phyloP scores from a whole-genome alignment of 2,888 invertebrate species.

The Amphipoea oculea region DNA sequence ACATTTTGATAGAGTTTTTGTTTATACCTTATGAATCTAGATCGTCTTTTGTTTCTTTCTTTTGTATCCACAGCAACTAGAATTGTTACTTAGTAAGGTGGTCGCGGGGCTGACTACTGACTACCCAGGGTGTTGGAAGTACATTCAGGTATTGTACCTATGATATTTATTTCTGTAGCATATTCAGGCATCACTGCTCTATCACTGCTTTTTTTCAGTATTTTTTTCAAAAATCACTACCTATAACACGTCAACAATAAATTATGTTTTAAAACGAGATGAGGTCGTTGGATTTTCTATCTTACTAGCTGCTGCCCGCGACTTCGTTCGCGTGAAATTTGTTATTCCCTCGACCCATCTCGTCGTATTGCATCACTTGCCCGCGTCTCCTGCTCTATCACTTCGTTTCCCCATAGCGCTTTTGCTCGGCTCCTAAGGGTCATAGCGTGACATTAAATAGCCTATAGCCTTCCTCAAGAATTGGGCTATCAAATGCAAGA shows the following conservation, averaged over 20 bases:
- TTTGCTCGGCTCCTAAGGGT: too few relatives aligned
- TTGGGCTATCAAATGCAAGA: too few relatives aligned
- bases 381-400: too few relatives aligned
- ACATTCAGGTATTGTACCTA: background rate
- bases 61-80: background rate
- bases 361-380: too few relatives aligned
- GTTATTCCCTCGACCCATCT: too few relatives aligned
- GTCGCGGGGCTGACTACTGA: background rate
- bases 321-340: too few relatives aligned
- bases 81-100: background rate
- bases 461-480: too few relatives aligned
- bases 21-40: conserved; percentile 65
- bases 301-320: background rate
- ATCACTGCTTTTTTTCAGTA: background rate
- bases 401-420: too few relatives aligned
- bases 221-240: background rate
- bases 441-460: too few relatives aligned
- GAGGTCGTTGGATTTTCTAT: background rate
- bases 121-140: background rate
- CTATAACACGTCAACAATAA: background rate
- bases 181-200: too few relatives aligned
- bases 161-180: background rate
- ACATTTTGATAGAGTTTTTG: conserved; percentile 82
- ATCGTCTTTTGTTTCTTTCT: conserved; percentile 25
- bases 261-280: background rate